Evolutionary conservation across 2,113 vertebrate species (phyloP).

Genomic region (Aldabrachelys gigantea): DNA sequence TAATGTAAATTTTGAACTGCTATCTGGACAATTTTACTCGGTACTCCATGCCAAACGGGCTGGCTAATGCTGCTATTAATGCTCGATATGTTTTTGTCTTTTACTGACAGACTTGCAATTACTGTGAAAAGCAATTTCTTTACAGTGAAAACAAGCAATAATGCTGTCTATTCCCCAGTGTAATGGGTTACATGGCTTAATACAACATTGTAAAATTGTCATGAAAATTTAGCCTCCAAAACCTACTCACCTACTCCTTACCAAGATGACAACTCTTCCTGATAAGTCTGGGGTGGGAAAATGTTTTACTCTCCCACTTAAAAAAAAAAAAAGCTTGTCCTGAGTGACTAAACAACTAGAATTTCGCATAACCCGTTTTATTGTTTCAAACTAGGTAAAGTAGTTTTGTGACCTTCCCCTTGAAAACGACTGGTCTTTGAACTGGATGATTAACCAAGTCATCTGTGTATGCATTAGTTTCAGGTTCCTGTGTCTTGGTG

Average conservation of each 20-base stretch:
- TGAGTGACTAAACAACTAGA: not conserved
- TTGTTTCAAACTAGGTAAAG: not conserved
- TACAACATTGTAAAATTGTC: not conserved
- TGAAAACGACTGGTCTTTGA: not conserved
- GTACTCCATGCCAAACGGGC: not conserved
- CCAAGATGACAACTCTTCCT: not conserved
- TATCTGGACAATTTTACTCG: not conserved
- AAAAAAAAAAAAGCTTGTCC: not conserved
- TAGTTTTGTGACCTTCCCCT: not conserved
- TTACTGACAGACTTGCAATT: not conserved
- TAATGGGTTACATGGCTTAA: not conserved
- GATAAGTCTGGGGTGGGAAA: not conserved
- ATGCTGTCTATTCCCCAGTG: not conserved
- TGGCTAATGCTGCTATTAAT: not conserved
- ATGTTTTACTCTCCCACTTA: not conserved
- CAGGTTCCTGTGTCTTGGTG: not conserved
- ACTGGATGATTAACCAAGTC: not conserved
- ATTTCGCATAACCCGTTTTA: not conserved
- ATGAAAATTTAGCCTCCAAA: not conserved
- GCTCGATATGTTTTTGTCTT: not conserved
- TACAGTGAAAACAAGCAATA: not conserved
- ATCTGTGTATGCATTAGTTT: not conserved
- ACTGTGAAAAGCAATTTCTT: not conserved
- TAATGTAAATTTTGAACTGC: slow-evolving; percentile 23
- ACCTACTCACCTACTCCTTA: not conserved